A percentile compares a stretch with the other conserved stretches of the same genome.
phyloP scores from a whole-genome alignment of 2,888 invertebrate species.

The Sabatieria punctata region DNA sequence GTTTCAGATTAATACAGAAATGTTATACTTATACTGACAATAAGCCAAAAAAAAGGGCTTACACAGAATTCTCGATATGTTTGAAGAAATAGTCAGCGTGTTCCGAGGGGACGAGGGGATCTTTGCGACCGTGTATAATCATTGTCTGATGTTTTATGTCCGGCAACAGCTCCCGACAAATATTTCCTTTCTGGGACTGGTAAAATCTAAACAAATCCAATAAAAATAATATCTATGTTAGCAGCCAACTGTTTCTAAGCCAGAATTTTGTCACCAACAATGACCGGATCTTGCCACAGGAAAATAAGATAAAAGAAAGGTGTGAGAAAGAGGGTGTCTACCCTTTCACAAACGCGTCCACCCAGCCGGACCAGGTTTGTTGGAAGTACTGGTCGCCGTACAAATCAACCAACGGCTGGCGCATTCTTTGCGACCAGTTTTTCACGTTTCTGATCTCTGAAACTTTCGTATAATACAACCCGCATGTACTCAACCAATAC shows the following conservation, averaged over 20 bases:
- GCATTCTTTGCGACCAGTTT: conserved; percentile 61
- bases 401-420: conserved; percentile 49
- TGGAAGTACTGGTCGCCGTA: conserved; percentile 57
- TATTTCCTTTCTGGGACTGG: conserved; percentile 44
- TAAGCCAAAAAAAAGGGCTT: too few species aligned
- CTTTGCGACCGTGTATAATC: conserved; percentile 64
- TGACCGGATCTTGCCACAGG: too few species aligned
- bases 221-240: too few species aligned
- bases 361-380: conserved; percentile 54
- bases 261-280: too few species aligned
- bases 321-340: too few species aligned
- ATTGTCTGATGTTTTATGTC: conserved; percentile 56
- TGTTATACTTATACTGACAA: too few species aligned
- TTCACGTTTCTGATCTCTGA: conserved; percentile 48
- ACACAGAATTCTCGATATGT: too few species aligned
- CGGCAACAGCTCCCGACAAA: conserved; percentile 48
- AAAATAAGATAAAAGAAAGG: too few species aligned
- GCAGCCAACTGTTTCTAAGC: too few species aligned
- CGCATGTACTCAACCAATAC: too few species aligned
- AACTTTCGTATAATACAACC: too few species aligned
- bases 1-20: too few species aligned
- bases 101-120: conserved; percentile 53
- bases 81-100: conserved; percentile 61
- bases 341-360: conserved; percentile 46
- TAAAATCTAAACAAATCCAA: neutral